Evolutionary conservation across 1,140 invertebrate genomes (phyloP).

Genomic region (Polyergus mexicanus): DNA sequence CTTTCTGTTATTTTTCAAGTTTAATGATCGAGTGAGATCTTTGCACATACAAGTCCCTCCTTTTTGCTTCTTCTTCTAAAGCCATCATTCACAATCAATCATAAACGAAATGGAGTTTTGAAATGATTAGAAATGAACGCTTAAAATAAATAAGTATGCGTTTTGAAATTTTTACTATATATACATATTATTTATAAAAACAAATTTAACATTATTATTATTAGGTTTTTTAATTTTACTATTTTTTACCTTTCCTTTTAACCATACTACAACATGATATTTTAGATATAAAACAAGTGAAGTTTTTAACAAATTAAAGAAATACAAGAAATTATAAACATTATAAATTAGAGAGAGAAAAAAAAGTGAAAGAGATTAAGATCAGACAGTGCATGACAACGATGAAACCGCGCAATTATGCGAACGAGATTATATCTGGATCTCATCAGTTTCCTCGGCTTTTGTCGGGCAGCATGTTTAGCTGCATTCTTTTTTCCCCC

Average conservation of each 20-base stretch:
- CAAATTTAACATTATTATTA: neutral
- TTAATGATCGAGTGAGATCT: neutral
- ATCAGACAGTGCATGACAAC: neutral
- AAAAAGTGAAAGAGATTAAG: neutral
- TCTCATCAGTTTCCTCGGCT: neutral
- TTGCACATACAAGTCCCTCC: neutral
- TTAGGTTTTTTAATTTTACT: neutral
- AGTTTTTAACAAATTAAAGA: neutral
- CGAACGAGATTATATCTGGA: neutral
- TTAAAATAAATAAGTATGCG: too few relatives aligned
- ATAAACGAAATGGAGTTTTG: neutral
- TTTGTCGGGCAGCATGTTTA: conserved; percentile 42
- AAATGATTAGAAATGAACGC: too few relatives aligned
- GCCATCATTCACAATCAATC: conserved; percentile 8
- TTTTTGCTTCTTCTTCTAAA: neutral
- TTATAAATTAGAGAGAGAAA: neutral
- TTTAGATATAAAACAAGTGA: neutral
- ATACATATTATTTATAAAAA: neutral
- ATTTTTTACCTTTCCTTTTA: neutral
- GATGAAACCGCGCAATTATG: neutral
- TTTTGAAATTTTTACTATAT: neutral
- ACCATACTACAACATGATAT: neutral
- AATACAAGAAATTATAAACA: neutral
- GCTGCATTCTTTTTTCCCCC: neutral
- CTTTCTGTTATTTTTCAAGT: neutral